Evolutionary conservation across 2,113 vertebrate species (phyloP).

Genomic region (Chionis minor): DNA sequence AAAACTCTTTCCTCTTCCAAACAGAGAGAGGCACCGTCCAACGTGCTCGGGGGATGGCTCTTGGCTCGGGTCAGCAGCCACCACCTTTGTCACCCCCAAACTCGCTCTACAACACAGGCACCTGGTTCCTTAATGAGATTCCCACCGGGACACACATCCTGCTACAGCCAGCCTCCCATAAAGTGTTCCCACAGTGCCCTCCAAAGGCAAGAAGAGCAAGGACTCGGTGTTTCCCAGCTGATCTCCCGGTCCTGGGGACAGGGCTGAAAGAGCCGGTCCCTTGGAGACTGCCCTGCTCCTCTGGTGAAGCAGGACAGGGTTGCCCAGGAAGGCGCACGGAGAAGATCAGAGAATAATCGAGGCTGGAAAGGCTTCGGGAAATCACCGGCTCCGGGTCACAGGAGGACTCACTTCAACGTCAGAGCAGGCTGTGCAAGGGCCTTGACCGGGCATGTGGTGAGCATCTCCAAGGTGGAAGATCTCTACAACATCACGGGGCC

Average conservation of each 20-base stretch:
- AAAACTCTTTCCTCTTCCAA: not conserved
- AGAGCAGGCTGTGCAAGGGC: not conserved
- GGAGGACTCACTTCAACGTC: not conserved
- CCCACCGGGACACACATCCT: not conserved
- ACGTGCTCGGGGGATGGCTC: not conserved
- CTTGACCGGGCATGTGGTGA: not conserved
- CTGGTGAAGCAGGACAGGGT: not conserved
- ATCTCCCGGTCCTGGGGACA: not conserved
- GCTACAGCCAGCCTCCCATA: not conserved
- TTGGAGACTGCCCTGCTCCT: not conserved
- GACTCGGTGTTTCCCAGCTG: not conserved
- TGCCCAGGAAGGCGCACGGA: not conserved
- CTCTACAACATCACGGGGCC: not conserved
- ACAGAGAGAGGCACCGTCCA: not conserved
- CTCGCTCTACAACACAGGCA: not conserved
- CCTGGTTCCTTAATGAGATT: not conserved
- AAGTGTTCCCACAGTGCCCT: not conserved
- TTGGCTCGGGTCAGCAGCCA: not conserved
- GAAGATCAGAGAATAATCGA: not conserved
- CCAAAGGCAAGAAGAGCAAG: not conserved
- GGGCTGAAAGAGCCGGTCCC: not conserved
- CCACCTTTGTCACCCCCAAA: not conserved
- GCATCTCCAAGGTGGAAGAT: not conserved
- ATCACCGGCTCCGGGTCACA: accelerated
- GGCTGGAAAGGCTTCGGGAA: not conserved